These are phyloP conservation scores for Poecilobothrus nobilitatus DNA, from an alignment of 2,888 invertebrate species.

Conservation along the genomic window DNA sequence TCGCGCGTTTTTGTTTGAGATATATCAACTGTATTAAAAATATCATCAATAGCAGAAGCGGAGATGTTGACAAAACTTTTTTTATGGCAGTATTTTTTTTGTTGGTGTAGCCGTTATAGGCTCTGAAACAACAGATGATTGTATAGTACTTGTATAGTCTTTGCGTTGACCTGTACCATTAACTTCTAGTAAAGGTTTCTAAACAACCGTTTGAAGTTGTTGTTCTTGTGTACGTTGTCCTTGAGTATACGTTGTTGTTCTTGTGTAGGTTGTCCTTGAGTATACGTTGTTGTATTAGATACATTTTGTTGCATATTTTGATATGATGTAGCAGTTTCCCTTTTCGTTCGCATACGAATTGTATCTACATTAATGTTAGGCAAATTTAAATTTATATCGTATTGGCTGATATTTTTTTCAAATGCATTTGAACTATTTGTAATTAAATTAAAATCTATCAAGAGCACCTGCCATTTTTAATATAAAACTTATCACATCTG, in stretches of 20 bases:
- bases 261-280: too few relatives aligned
- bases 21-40: conserved; percentile 37
- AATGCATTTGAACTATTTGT: conserved; percentile 26
- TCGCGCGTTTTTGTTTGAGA: conserved; percentile 36
- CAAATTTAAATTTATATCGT: background rate
- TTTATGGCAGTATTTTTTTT: conserved; percentile 18
- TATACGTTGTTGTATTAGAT: background rate
- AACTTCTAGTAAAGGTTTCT: conserved; percentile 30
- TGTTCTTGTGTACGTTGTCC: too few relatives aligned
- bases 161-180: conserved; percentile 42
- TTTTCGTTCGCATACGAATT: background rate
- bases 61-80: background rate
- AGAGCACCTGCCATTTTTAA: conserved; percentile 4
- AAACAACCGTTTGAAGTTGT: background rate
- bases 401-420: conserved; percentile 22
- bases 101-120: conserved; percentile 21
- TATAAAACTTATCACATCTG: background rate
- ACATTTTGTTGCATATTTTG: background rate
- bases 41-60: conserved; percentile 22
- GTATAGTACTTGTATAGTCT: conserved; percentile 25
- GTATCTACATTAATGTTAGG: background rate
- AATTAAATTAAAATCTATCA: conserved; percentile 23
- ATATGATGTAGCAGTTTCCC: background rate
- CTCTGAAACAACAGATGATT: conserved; percentile 28
- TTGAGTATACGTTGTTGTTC: too few relatives aligned